Base-by-base conservation (phyloP, 37 sponge, comb jelly and placozoan species). In the Amphimedon queenslandica region DNA sequence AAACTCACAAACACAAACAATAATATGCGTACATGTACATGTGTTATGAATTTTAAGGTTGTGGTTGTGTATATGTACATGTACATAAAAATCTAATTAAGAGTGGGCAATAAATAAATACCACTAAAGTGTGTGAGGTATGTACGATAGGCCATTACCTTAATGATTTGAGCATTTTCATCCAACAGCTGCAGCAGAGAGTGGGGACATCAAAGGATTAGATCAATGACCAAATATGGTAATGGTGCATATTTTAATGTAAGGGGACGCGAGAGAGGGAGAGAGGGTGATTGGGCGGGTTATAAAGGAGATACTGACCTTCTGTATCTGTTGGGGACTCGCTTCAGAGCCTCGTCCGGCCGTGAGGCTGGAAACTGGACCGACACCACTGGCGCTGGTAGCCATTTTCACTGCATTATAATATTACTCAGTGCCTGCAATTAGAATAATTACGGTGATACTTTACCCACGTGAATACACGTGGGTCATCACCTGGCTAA, bases 121-220 rank as follows among this genome's bases (percentile, higher is more conserved):
- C n/a, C n/a, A n/a, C n/a, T 47, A 18, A 13, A 18, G 53, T 47
- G 13, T 8, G 53, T 47, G 13, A 5, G 3, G 31, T 42, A 60
- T n/a, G 3, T 25, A 13, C 73, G 28, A 1, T 10, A 27, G 41
- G 1, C 53, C 29, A 79, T 36, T 58, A 85, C 85, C 80, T 61
- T 73, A 25, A 89, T 83, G 42, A 89, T 64, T 37, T 89, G 90
- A 1, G 84, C 77, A 55, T 89, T 89, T 27, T 89, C 90, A 66
- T 89, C 90, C 76, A 89, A 70, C 65, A 89, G 42, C 89, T 88
- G 55, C 31, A 38, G 10, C 4, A 35, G 23, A 23, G 57, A 23
- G 58, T 11, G 37, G 13, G 1, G 30, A 29, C 32, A 58, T 57
- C 5, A 4, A 58, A 3, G 20, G 66, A 1, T 8, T n/a, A 24